Percentiles rank a stretch among this genome's conserved stretches.
These are phyloP conservation scores for Ornithorhynchus anatinus DNA, from an alignment of 2,113 vertebrate species.

Conservation along the genomic window DNA sequence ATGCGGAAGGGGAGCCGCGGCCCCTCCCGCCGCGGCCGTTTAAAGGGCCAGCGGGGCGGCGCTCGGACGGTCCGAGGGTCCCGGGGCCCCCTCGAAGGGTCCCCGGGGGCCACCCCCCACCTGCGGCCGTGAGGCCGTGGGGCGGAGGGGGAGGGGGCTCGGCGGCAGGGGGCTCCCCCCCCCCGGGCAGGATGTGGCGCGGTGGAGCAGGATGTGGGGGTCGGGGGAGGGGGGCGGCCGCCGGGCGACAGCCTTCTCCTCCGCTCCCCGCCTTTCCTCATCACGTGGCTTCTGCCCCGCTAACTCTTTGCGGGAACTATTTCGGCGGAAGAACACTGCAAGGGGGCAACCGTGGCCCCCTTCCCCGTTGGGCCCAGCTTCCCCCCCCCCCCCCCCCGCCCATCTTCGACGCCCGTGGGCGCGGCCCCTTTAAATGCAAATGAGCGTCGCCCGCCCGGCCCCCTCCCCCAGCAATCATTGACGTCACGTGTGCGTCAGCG, in stretches of 20 bases:
- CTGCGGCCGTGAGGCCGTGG: too few species aligned
- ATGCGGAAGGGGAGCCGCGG: too few species aligned
- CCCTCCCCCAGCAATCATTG: slow-evolving; percentile 70
- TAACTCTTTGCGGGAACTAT: slow-evolving; percentile 43
- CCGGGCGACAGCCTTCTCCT: slow-evolving; percentile 34
- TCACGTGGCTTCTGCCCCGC: slow-evolving; percentile 43
- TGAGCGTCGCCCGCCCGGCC: slow-evolving; percentile 8
- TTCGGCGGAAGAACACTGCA: slow-evolving; percentile 54
- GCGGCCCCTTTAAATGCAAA: slow-evolving; percentile 62
- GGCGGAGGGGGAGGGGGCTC: too few species aligned
- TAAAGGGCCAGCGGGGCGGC: too few species aligned
- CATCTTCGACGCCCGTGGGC: background rate
- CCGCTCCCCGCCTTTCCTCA: slow-evolving; percentile 43
- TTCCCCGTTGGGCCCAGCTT: background rate
- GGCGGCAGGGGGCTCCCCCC: too few species aligned
- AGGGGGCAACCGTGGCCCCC: background rate
- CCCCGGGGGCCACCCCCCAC: too few species aligned
- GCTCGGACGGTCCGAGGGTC: too few species aligned
- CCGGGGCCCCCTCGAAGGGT: too few species aligned
- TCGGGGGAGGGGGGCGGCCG: slow-evolving; percentile 54
- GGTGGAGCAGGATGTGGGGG: slow-evolving; percentile 65
- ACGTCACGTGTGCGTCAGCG: slow-evolving; percentile 78
- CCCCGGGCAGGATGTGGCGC: slow-evolving; percentile 51
- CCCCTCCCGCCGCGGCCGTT: too few species aligned
- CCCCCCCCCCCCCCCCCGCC: slow-evolving; percentile 14